Conservation (phyloP, 2,113 vertebrate species). For the human region DNA sequence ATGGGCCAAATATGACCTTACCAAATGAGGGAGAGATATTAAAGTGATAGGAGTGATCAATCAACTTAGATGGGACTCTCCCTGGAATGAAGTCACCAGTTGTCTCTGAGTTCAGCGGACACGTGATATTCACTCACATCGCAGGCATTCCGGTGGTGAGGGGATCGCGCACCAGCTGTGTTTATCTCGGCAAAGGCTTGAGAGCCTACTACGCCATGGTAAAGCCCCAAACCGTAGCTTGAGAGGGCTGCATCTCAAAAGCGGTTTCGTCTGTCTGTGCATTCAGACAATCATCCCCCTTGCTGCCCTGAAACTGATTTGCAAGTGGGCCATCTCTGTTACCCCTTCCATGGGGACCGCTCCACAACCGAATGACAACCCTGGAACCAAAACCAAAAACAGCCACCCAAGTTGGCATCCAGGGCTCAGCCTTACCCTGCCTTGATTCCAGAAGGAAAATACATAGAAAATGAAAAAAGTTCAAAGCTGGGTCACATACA, state of each 20-base stretch:
- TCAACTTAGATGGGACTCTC: neutral
- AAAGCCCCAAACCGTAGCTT: neutral
- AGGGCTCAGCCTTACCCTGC: constrained; percentile 80
- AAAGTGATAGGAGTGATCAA: neutral
- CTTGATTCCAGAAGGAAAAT: constrained; percentile 81
- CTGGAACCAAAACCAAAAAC: constrained; percentile 72
- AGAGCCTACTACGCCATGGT: neutral
- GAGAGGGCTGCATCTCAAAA: neutral
- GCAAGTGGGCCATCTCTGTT: neutral
- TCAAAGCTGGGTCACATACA: constrained; percentile 88
- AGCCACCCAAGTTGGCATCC: constrained; percentile 76
- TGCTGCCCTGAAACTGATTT: neutral
- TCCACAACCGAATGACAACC: neutral
- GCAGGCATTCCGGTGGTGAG: constrained; percentile 23
- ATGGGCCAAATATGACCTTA: constrained; percentile 71
- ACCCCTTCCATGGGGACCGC: neutral
- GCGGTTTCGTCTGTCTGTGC: neutral
- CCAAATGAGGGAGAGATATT: neutral
- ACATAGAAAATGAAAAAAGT: constrained; percentile 83
- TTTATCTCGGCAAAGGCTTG: neutral
- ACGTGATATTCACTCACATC: neutral
- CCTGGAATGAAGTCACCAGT: constrained; percentile 65
- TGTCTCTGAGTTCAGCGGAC: neutral
- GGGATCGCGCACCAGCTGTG: constrained; percentile 30
- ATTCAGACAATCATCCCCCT: neutral